Evolutionary conservation across 2,797 vertebrate species (phyloP), one percentile per base, ranked within the genome.

Genomic region (Channallabes apus): DNA sequence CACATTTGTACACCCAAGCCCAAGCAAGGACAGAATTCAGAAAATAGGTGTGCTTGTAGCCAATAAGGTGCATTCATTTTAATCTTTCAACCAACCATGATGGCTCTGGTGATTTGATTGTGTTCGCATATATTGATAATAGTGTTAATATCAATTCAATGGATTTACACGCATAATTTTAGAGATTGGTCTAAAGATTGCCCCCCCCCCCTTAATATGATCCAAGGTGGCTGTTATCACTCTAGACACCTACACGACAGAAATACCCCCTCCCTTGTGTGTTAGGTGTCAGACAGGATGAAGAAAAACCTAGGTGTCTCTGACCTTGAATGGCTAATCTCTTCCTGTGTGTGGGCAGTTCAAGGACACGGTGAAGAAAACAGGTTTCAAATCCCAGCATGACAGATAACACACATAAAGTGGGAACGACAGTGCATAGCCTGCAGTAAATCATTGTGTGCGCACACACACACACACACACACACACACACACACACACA

Each of bases 381-480:
- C 22, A 81, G 77, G n/a, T 56, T 59, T 84, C 38, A 35, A 32
- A 46, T 64, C 84, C 9, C 29, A 32, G 29, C 9, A 3, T 84
- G 67, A 82, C 82, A 86, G 83, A 71, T 86, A 76, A 86, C 87
- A 84, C 69, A 86, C 17, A 69, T 38, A 77, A 84, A 62, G 76
- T 27, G 27, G 64, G 56, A 86, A 62, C 72, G 59, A 69, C 62
- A 56, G 61, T 32, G 29, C 27, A 56, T 78, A 35, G 41, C 32
- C 67, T 41, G 61, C 4, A 80, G 32, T 72, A 72, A 78, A 79
- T 81, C 86, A 76, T 68, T 62, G 18, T 79, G 20, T 22, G 20
- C 68, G 59, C 24, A 27, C 62, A 51, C 61, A 38, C 68, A 56
- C 67, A 3, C 29, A 41, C 35, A 18, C 59, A 41, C 32, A 41